These are phyloP conservation scores for Embiotoca jacksoni DNA, from an alignment of 2,113 vertebrate genomes.

Conservation along the genomic window DNA sequence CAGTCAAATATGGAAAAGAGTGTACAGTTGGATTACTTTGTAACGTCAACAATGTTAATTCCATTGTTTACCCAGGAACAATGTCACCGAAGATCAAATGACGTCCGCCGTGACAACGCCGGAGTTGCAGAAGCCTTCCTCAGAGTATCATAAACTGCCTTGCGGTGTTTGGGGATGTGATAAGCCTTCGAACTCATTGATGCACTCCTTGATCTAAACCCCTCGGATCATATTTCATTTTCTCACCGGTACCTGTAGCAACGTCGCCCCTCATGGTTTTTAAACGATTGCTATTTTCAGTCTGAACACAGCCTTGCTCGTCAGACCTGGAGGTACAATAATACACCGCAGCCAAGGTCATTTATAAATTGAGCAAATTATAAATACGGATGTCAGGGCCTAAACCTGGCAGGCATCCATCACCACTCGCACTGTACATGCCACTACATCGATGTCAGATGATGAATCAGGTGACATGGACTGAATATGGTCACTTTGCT, in stretches of 20 bases:
- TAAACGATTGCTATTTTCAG: slow-evolving; percentile 60
- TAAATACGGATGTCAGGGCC: slow-evolving; percentile 64
- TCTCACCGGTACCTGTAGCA: slow-evolving; percentile 62
- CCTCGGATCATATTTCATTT: slow-evolving; percentile 50
- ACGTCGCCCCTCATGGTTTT: slow-evolving; percentile 37
- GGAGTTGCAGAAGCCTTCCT: slow-evolving; percentile 7
- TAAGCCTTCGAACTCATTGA: slow-evolving; percentile 62
- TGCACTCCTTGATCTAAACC: slow-evolving; percentile 44
- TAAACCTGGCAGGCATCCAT: slow-evolving; percentile 56
- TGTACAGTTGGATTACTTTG: neutral
- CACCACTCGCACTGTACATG: slow-evolving; percentile 46
- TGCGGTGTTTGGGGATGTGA: slow-evolving; percentile 41
- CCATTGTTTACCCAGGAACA: slow-evolving; percentile 31
- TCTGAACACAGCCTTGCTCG: slow-evolving; percentile 32
- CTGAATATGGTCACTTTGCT: slow-evolving; percentile 18
- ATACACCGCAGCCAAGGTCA: slow-evolving; percentile 53
- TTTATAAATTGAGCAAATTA: slow-evolving; percentile 66
- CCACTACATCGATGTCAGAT: slow-evolving; percentile 64
- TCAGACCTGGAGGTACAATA: slow-evolving; percentile 47
- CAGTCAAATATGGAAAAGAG: neutral
- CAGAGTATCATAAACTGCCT: neutral
- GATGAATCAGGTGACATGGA: slow-evolving; percentile 29
- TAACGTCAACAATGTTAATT: slow-evolving; percentile 3
- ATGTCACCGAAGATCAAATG: slow-evolving; percentile 34
- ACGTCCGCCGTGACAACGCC: neutral